Base-by-base conservation (phyloP, 2,113 vertebrate genomes). In the Erinaceus europaeus region DNA sequence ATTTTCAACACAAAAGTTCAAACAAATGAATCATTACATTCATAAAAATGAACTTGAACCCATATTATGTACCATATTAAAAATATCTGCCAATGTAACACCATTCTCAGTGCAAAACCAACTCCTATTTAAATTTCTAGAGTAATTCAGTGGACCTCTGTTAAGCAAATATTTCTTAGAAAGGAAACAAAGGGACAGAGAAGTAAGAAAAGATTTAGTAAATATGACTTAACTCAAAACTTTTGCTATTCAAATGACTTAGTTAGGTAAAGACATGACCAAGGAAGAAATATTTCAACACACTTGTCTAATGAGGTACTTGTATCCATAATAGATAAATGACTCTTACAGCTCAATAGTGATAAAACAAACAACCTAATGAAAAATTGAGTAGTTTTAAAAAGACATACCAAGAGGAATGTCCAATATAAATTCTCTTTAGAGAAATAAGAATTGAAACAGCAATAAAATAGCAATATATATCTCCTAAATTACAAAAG, bases 151-250 rank as follows among this genome's bases (percentile, higher is more conserved):
- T 11, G 87, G 67, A 79, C 21, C 9, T 57, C 17, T 5, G 23
- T 62, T 46, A 84, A 27, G 38, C 44, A 84, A 73, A 78, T 13
- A 55, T 83, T 79, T 79, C 44, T 86, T 75, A 71, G 23, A 84
- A 71, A 80, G 13, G 20, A 74, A 6, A 61, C 61, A 84, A 64
- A 69, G 61, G 46, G 17, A 65, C 7, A 86, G 10, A 44, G 4
- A 78, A 73, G 29, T 59, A 68, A 83, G 57, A n/a, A 77, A 61
- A 89, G 68, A 40, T 29, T n/a, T n/a, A n/a, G 36, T 38, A 83
- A 79, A 86, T 82, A 78, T 46, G 20, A 76, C 25, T 86, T 84
- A 38, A 62, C 62, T 85, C n/a, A 64, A 88, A 90, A 80, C 17
- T 40, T 76, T 34, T 75, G 9, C 29, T 76, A 38, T 52, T 52